Evolutionary conservation across 2,113 vertebrate genomes (phyloP).

Genomic region (Gorsachius goisagi): DNA sequence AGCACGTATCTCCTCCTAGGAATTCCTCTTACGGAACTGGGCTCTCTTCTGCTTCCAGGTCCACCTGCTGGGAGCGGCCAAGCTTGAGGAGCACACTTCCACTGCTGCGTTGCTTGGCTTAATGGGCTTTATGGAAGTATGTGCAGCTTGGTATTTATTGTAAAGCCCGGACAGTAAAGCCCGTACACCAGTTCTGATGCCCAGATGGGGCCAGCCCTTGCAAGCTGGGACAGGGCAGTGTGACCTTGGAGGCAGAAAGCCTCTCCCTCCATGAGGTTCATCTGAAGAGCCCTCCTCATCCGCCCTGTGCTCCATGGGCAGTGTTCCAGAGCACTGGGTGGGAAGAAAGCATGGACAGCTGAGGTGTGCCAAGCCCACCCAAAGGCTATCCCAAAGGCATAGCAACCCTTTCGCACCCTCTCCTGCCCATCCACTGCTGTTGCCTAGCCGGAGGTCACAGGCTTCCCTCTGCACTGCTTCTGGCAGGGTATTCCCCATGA

Average conservation of each 20-base stretch:
- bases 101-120: fast-evolving
- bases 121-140: background rate
- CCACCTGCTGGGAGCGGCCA: background rate
- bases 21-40: background rate
- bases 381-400: background rate
- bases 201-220: fast-evolving
- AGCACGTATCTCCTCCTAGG: conserved; percentile 10
- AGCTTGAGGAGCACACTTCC: background rate
- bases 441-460: background rate
- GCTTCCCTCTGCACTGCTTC: background rate
- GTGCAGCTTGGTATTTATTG: fast-evolving
- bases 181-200: fast-evolving
- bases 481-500: background rate
- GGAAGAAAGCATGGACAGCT: background rate
- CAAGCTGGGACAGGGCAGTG: background rate
- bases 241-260: background rate
- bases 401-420: background rate
- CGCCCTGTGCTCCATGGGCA: fast-evolving
- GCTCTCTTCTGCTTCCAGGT: background rate
- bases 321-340: fast-evolving
- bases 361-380: background rate
- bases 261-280: background rate
- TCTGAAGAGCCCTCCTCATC: background rate
- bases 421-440: background rate
- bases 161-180: background rate